Evolutionary conservation across 2,888 invertebrate species (phyloP), one percentile per base, ranked within the genome.

Genomic region (Crocallis elinguaria): DNA sequence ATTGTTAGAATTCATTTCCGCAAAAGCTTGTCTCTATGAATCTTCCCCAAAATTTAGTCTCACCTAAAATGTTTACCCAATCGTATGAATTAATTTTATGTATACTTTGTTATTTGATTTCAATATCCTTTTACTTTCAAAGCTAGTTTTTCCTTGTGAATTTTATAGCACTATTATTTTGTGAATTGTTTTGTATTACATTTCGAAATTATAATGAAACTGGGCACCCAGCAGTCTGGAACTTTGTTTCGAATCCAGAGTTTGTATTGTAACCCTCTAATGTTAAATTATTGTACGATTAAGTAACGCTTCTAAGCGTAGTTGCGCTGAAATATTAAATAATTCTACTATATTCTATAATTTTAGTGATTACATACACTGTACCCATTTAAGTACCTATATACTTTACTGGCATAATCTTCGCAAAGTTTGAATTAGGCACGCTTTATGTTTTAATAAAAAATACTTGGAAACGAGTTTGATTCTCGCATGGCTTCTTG

Each of bases 221-320:
- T 76, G 75, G 80, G 69, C 79, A 82, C 68, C 78, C 73, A 79
- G 67, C 80, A 79, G 81, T 87, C 86, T 86, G 86, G 86, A 82
- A 75, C 41, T 83, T 83, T 48, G 71, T 82, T 86, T 86, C 75
- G 73, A 78, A 83, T 79, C 84, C 84, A 84, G 83, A 80, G 67
- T 75, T 78, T 75, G 71, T 70, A 79, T 80, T 80, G 73, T 83
- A 81, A 79, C 75, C 84, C 82, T 81, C 77, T 75, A 82, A 79
- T 84, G 81, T 79, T 81, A 59, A 79, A 81, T 84, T 84, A 86
- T 84, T 82, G 67, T 88, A 87, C 80, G 66, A 79, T 86, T 89
- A 88, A 88, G 86, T 87, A 86, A 83, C 82, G 90, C 90, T 89
- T 90, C 57, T 66, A 82, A 65, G 90, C 88, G 87, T 91, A 91